These are phyloP conservation scores for Corythornis vintsioides DNA, from an alignment of 2,113 vertebrate genomes.

Conservation along the genomic window DNA sequence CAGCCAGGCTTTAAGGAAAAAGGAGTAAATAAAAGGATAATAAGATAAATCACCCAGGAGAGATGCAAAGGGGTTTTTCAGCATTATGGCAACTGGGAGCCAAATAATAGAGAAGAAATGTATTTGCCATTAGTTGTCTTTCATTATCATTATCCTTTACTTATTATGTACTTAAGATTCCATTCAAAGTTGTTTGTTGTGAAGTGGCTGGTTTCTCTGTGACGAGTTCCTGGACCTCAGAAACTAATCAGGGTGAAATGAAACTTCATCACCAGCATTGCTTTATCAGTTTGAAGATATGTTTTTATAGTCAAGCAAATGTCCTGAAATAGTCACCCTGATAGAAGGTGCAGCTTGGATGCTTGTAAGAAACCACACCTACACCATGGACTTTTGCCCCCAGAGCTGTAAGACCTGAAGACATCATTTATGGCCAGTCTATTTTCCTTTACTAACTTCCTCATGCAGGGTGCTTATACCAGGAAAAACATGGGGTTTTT, in stretches of 20 bases:
- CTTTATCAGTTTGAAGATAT: rapidly evolving
- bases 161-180: neutral
- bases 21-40: neutral
- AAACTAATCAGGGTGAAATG: neutral
- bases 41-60: neutral
- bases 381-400: neutral
- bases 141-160: neutral
- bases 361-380: neutral
- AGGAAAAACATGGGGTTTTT: neutral
- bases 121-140: neutral
- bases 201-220: neutral
- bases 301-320: neutral
- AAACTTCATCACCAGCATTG: neutral
- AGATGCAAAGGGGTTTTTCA: neutral
- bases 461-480: neutral
- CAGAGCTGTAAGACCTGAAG: neutral
- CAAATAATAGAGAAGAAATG: neutral
- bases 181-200: neutral
- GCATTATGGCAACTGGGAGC: neutral
- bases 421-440: neutral
- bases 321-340: neutral
- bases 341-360: neutral
- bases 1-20: neutral
- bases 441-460: neutral
- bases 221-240: neutral